These are phyloP conservation scores for Pantherophis vulpinus DNA, from an alignment of 2,797 vertebrate species.

Conservation along the genomic window DNA sequence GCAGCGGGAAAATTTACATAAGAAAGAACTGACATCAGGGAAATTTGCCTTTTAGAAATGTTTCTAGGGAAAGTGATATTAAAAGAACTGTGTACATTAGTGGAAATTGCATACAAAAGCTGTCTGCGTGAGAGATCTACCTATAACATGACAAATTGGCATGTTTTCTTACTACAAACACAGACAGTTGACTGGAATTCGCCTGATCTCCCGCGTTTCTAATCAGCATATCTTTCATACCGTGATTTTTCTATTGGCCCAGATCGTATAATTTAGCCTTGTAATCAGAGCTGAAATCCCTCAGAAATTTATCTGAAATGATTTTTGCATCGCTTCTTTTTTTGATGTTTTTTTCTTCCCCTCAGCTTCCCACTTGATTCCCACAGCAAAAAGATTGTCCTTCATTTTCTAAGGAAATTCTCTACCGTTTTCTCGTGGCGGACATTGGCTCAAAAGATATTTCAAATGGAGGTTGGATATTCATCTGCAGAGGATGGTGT, in stretches of 20 bases:
- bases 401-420: background rate
- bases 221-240: background rate
- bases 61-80: background rate
- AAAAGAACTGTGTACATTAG: background rate
- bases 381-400: background rate
- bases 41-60: background rate
- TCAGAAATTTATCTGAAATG: background rate
- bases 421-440: background rate
- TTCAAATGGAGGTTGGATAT: too few relatives aligned
- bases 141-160: background rate
- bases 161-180: background rate
- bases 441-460: background rate
- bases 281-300: background rate
- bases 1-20: background rate
- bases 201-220: background rate
- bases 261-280: background rate
- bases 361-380: background rate
- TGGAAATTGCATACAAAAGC: background rate
- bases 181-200: background rate
- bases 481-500: too few relatives aligned
- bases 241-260: background rate
- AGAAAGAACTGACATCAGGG: background rate
- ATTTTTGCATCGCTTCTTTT: background rate
- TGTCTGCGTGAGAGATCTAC: background rate
- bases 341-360: too few relatives aligned